Evolutionary conservation across 2,113 vertebrate genomes (phyloP).

Genomic region (Ictidomys tridecemlineatus): DNA sequence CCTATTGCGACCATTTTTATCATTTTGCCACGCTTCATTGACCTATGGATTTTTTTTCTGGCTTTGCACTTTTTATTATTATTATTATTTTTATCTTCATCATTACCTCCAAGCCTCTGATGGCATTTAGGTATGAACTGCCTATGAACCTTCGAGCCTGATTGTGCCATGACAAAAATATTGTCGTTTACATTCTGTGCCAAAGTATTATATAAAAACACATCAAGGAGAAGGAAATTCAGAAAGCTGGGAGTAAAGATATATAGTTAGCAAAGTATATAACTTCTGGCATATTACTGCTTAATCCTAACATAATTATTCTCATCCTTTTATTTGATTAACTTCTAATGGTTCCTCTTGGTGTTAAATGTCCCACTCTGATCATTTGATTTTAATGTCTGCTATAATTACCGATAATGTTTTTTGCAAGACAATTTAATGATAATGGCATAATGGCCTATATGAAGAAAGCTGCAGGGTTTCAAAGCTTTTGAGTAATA

Average conservation of each 20-base stretch:
- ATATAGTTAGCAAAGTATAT: slow-evolving; percentile 91
- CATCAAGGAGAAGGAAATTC: slow-evolving; percentile 85
- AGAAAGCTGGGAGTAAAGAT: slow-evolving; percentile 90
- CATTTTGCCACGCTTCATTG: slow-evolving; percentile 85
- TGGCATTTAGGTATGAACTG: slow-evolving; percentile 87
- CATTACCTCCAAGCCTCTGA: slow-evolving; percentile 83
- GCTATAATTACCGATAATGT: slow-evolving; percentile 99
- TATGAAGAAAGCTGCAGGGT: slow-evolving; percentile 93
- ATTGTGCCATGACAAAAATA: slow-evolving; percentile 86
- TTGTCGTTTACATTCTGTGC: slow-evolving; percentile 89
- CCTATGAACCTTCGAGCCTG: slow-evolving; percentile 87
- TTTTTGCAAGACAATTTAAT: slow-evolving; percentile 95
- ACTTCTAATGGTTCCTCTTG: slow-evolving; percentile 99
- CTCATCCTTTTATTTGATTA: slow-evolving; percentile 99
- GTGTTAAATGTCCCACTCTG: slow-evolving; percentile 96
- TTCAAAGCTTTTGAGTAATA: slow-evolving; percentile 92
- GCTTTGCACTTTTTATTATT: slow-evolving; percentile 84
- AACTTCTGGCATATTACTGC: slow-evolving; percentile 93
- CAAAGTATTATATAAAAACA: slow-evolving; percentile 89
- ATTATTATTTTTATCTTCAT: slow-evolving; percentile 87
- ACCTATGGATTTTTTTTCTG: slow-evolving; percentile 83
- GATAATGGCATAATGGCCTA: slow-evolving; percentile 94
- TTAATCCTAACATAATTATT: slow-evolving; percentile 97
- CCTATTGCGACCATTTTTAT: slow-evolving; percentile 85
- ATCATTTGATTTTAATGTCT: slow-evolving; percentile 99